A percentile compares a stretch with the other conserved stretches of the same genome.
Evolutionary conservation across 2,888 invertebrate species (phyloP).

Genomic region (Lumbricus terrestris): DNA sequence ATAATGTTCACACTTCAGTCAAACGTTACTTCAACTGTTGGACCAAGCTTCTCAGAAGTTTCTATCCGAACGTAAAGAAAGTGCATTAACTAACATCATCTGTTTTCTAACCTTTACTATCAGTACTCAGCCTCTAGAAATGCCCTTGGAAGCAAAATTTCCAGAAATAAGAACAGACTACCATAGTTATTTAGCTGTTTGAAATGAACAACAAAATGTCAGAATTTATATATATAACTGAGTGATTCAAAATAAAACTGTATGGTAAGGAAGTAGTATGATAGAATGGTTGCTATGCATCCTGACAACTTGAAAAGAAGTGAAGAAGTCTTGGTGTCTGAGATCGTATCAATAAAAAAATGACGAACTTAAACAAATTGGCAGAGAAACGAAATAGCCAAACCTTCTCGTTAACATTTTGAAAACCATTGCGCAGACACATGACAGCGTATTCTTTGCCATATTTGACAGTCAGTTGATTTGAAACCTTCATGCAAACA

Average conservation of each 20-base stretch:
- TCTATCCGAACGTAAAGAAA: not conserved
- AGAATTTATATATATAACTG: not conserved
- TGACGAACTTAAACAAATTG: not conserved
- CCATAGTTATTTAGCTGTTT: not conserved
- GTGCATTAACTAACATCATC: not conserved
- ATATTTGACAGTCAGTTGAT: conserved; percentile 83
- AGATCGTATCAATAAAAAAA: not conserved
- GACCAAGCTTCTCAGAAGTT: not conserved
- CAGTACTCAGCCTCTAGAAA: not conserved
- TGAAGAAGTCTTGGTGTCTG: not conserved
- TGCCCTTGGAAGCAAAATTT: not conserved
- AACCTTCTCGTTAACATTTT: conserved; percentile 78
- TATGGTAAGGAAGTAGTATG: not conserved
- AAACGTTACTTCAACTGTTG: too few species aligned
- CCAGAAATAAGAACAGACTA: too few species aligned
- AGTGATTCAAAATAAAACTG: not conserved
- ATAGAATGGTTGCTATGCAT: not conserved
- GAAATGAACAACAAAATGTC: not conserved
- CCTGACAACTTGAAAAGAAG: not conserved
- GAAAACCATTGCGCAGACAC: conserved; percentile 76
- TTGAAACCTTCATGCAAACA: conserved; percentile 68
- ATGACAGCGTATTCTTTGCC: conserved; percentile 59
- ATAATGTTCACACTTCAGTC: too few species aligned
- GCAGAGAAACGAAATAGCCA: not conserved
- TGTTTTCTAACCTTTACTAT: not conserved